These are phyloP conservation scores for Phanerotoma sp. DNA, from an alignment of 2,888 invertebrate species.

Conservation along the genomic window DNA sequence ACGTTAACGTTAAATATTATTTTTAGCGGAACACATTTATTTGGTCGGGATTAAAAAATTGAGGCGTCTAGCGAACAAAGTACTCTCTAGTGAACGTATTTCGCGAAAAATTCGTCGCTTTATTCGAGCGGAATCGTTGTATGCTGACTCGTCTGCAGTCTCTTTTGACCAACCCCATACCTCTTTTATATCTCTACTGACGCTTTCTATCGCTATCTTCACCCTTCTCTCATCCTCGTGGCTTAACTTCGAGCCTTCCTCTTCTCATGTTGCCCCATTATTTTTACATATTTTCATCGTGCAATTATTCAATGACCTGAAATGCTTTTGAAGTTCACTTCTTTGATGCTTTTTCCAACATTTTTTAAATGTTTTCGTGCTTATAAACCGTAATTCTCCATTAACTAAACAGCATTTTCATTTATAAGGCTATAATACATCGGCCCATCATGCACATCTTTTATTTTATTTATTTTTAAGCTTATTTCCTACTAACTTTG, in stretches of 20 bases:
- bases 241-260: slow-evolving; percentile 11
- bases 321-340: slow-evolving; percentile 19
- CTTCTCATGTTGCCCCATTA: slow-evolving; percentile 13
- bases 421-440: neutral
- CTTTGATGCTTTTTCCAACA: slow-evolving; percentile 3
- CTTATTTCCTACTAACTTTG: no score
- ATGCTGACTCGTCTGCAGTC: no score
- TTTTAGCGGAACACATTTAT: slow-evolving; percentile 49
- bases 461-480: no score
- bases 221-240: slow-evolving; percentile 1
- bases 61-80: slow-evolving; percentile 46
- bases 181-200: neutral
- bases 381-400: slow-evolving; percentile 16
- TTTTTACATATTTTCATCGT: slow-evolving; percentile 26
- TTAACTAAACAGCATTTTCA: slow-evolving; percentile 14
- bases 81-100: slow-evolving; percentile 41
- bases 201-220: slow-evolving; percentile 14
- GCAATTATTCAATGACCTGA: slow-evolving; percentile 23
- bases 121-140: no score
- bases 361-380: neutral
- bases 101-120: slow-evolving; percentile 31
- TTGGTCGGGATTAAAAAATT: slow-evolving; percentile 33
- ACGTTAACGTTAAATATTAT: slow-evolving; percentile 49
- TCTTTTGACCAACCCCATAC: neutral
- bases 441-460: no score